phyloP scores from a whole-genome alignment of 2,888 invertebrate species.

The Blera fallax region DNA sequence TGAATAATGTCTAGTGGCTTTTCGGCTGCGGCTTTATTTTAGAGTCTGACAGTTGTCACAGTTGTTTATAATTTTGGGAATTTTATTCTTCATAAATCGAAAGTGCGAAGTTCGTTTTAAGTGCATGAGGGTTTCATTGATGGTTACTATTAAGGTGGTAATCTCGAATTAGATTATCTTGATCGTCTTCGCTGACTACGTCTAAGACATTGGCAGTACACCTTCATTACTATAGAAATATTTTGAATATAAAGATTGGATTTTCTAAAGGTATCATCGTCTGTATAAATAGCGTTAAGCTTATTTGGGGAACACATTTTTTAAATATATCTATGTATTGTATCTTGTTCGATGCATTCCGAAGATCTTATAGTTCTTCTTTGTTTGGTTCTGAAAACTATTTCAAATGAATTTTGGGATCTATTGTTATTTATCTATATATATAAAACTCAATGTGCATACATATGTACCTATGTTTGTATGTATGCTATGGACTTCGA shows the following conservation, averaged over 20 bases:
- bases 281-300: slow-evolving; percentile 63
- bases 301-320: slow-evolving; percentile 67
- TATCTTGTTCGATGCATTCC: slow-evolving; percentile 38
- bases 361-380: slow-evolving; percentile 43
- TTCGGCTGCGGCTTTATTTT: slow-evolving; percentile 54
- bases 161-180: background rate
- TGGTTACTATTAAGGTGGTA: slow-evolving; percentile 14
- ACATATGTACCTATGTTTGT: too few relatives aligned
- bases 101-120: slow-evolving; percentile 37
- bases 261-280: slow-evolving; percentile 66
- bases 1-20: slow-evolving; percentile 57
- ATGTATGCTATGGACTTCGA: too few relatives aligned
- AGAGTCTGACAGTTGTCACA: slow-evolving; percentile 39
- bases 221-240: slow-evolving; percentile 11
- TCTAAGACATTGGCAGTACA: background rate
- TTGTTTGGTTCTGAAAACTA: slow-evolving; percentile 65
- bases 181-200: background rate
- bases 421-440: slow-evolving; percentile 28
- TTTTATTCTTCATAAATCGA: slow-evolving; percentile 34
- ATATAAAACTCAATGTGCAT: too few relatives aligned
- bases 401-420: slow-evolving; percentile 22
- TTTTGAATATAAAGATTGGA: slow-evolving; percentile 56
- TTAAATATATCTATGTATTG: slow-evolving; percentile 55
- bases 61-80: slow-evolving; percentile 14
- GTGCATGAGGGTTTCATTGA: slow-evolving; percentile 16